Base-by-base conservation (phyloP, 2,113 vertebrate species). In the Gasterosteus nipponicus region DNA sequence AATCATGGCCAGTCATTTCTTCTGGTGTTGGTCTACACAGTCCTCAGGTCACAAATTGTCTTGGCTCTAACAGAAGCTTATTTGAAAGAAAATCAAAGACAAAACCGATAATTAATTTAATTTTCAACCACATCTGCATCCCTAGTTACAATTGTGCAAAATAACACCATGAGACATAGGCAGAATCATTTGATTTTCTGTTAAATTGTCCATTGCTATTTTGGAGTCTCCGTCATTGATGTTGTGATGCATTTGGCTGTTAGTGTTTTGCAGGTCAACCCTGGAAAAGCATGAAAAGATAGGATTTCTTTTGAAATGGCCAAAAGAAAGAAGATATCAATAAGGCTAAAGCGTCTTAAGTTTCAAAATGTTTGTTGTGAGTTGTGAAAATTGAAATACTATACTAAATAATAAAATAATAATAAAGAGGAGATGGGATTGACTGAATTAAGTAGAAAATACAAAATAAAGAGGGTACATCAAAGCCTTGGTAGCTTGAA, bases 121-220 rank as follows among this genome's bases (percentile, higher is more conserved):
- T 61, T 73, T 82, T 79, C 83, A 85, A 33, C 67, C 65, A 77
- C 47, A 84, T 85, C 70, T 73, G 42, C 60, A 80, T 80, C 41
- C 81, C 63, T 47, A 78, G 85, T 80, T 39, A 68, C 54, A 66
- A 35, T 74, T 71, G 80, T 80, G 82, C 65, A 71, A 65, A 77
- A 65, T 44, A 74, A 79, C 63, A 64, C 22, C 29, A 71, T 81
- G 60, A 78, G 75, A 83, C 87, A 77, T 11, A 81, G 74, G 67
- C 74, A 65, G 61, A 59, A 88, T 73, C 58, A 53, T 82, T 77
- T 70, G 33, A 51, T 61, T 81, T 78, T 42, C 78, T 64, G 71
- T 75, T 86, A 74, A 87, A 82, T 83, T 77, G 75, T 35, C 67
- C 77, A 56, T 77, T 87, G 84, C 75, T 89, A 88, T 82, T 84